A percentile compares a stretch with the other conserved stretches of the same genome.
phyloP scores from a whole-genome alignment of 2,888 invertebrate species.

The Hyppa rectilinea region DNA sequence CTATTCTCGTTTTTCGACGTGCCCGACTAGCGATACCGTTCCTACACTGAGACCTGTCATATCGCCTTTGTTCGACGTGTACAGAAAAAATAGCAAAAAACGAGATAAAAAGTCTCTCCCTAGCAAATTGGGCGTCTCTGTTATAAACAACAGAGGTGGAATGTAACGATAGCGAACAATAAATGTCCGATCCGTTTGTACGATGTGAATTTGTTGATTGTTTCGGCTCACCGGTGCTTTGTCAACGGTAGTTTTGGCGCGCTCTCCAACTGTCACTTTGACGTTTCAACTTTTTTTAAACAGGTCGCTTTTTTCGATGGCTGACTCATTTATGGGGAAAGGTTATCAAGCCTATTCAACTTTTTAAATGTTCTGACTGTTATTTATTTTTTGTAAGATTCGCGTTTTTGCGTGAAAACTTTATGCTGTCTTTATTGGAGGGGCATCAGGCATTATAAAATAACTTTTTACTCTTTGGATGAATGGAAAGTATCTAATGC shows the following conservation, averaged over 20 bases:
- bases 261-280: conserved; percentile 82
- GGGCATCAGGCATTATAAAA: no score
- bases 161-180: conserved; percentile 89
- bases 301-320: conserved; percentile 58
- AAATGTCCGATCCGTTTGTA: conserved; percentile 88
- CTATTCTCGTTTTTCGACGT: conserved; percentile 86
- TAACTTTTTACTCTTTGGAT: no score
- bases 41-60: conserved; percentile 88
- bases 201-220: conserved; percentile 88
- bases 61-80: conserved; percentile 87
- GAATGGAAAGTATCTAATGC: background rate
- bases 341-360: conserved; percentile 37
- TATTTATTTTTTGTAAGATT: conserved; percentile 15
- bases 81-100: conserved; percentile 82
- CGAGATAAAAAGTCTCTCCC: conserved; percentile 85
- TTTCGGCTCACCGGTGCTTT: conserved; percentile 83
- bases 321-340: conserved; percentile 67
- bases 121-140: conserved; percentile 90
- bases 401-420: conserved; percentile 30
- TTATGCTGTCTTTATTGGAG: background rate
- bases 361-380: conserved; percentile 18
- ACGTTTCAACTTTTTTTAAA: conserved; percentile 75
- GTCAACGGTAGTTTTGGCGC: conserved; percentile 86
- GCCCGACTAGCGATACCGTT: conserved; percentile 84
- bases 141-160: conserved; percentile 90